Conservation (phyloP, 2,888 invertebrate species). For the Punctoribates punctum region DNA sequence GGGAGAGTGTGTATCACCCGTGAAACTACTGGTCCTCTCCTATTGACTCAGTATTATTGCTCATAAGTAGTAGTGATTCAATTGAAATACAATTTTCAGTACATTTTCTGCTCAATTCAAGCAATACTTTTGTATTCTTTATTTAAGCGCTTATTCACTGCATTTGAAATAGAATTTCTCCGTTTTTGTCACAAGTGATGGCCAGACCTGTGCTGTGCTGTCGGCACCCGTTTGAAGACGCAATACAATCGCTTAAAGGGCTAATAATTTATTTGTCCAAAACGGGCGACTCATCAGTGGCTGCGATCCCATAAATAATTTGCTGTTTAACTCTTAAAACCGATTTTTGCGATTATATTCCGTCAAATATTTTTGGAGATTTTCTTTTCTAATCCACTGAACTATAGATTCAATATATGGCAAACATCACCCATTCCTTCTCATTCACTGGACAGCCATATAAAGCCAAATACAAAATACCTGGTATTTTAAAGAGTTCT, state of each 20-base stretch:
- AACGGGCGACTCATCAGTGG: background rate
- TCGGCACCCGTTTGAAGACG: background rate
- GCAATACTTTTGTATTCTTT: conserved; percentile 25
- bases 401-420: too few species aligned
- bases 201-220: background rate
- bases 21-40: too few species aligned
- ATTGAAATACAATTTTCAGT: background rate
- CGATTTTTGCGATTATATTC: too few species aligned
- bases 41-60: background rate
- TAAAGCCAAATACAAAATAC: too few species aligned
- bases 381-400: too few species aligned
- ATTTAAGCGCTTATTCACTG: conserved; percentile 20
- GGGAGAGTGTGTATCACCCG: too few species aligned
- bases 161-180: background rate
- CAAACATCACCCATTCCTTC: too few species aligned
- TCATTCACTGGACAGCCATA: too few species aligned
- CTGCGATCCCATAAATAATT: too few species aligned
- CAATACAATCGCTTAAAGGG: background rate
- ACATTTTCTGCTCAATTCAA: conserved; percentile 8
- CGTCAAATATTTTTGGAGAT: too few species aligned
- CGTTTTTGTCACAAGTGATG: background rate
- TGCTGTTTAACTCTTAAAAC: too few species aligned
- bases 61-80: background rate
- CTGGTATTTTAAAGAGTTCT: too few species aligned
- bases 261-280: background rate